These are phyloP conservation scores for Poeciliopsis presidionis DNA, from an alignment of 2,797 vertebrate species.

Conservation along the genomic window DNA sequence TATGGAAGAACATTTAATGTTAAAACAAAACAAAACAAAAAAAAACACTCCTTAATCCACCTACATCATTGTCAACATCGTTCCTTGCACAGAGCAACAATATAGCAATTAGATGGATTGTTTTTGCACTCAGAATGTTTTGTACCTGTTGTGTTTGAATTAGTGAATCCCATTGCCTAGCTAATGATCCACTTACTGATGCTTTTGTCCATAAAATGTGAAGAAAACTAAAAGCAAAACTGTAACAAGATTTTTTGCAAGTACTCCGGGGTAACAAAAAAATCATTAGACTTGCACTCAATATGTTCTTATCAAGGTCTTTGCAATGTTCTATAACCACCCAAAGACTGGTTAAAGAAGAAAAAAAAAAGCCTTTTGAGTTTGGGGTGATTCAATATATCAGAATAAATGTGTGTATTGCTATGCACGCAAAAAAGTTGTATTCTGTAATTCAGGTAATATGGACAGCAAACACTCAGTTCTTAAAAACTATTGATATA, in stretches of 20 bases:
- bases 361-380: not conserved
- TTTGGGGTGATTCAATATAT: slow-evolving; percentile 5
- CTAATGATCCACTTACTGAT: slow-evolving; percentile 30
- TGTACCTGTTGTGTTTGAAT: slow-evolving; percentile 25
- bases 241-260: slow-evolving; percentile 18
- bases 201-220: slow-evolving; percentile 31
- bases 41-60: slow-evolving; percentile 8
- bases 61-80: slow-evolving; percentile 5
- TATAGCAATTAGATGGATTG: slow-evolving; percentile 10
- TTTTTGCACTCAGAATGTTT: slow-evolving; percentile 10
- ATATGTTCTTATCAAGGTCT: slow-evolving; percentile 12
- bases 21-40: not conserved
- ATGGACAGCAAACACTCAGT: slow-evolving; percentile 7
- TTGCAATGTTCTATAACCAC: slow-evolving; percentile 29
- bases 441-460: slow-evolving; percentile 14
- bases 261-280: slow-evolving; percentile 9
- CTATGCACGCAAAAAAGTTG: slow-evolving; percentile 11
- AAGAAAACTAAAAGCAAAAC: slow-evolving; percentile 16
- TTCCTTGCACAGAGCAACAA: not conserved
- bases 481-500: slow-evolving; percentile 20
- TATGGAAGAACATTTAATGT: slow-evolving; percentile 2
- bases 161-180: not conserved
- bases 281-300: slow-evolving; percentile 16
- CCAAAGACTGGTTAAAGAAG: slow-evolving; percentile 14
- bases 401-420: slow-evolving; percentile 4